phyloP scores from a whole-genome alignment of 2,888 invertebrate species.

The Cosmia pyralina region DNA sequence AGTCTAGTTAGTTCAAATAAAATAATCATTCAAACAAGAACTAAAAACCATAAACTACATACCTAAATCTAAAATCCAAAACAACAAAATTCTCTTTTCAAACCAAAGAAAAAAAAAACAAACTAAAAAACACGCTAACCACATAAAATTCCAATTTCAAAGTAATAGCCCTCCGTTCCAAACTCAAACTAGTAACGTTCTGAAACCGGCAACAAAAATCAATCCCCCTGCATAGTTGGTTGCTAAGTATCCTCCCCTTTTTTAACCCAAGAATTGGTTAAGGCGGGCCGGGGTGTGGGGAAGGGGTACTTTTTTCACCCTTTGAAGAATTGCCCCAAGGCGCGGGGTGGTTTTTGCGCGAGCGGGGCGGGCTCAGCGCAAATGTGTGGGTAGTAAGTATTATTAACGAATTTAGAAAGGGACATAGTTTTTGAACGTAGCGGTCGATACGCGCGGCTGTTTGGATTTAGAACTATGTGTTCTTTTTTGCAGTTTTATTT shows the following conservation, averaged over 20 bases:
- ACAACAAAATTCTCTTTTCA: background rate
- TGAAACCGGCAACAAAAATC: slow-evolving; percentile 78
- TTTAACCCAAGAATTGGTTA: slow-evolving; percentile 89
- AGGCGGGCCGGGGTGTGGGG: slow-evolving; percentile 82
- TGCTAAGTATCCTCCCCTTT: slow-evolving; percentile 89
- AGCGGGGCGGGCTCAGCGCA: slow-evolving; percentile 71
- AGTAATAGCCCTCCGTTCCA: slow-evolving; percentile 54
- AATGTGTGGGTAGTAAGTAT: slow-evolving; percentile 84
- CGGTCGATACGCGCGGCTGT: slow-evolving; percentile 71
- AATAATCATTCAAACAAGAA: background rate
- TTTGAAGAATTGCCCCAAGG: slow-evolving; percentile 90
- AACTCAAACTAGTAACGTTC: slow-evolving; percentile 67
- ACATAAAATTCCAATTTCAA: slow-evolving; percentile 43
- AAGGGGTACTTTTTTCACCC: slow-evolving; percentile 86
- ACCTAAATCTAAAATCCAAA: slow-evolving; percentile 7
- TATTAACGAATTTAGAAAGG: slow-evolving; percentile 87
- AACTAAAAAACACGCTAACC: background rate
- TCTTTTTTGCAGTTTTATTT: slow-evolving; percentile 45
- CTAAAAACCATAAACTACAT: background rate
- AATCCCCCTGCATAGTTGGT: slow-evolving; percentile 82
- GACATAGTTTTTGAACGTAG: slow-evolving; percentile 84
- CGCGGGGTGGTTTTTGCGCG: slow-evolving; percentile 82
- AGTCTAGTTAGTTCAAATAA: background rate
- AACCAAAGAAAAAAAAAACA: slow-evolving; percentile 10
- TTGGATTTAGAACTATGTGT: slow-evolving; percentile 65